Evolutionary conservation across 2,113 vertebrate species (phyloP).

Genomic region (Gyps fulvus): DNA sequence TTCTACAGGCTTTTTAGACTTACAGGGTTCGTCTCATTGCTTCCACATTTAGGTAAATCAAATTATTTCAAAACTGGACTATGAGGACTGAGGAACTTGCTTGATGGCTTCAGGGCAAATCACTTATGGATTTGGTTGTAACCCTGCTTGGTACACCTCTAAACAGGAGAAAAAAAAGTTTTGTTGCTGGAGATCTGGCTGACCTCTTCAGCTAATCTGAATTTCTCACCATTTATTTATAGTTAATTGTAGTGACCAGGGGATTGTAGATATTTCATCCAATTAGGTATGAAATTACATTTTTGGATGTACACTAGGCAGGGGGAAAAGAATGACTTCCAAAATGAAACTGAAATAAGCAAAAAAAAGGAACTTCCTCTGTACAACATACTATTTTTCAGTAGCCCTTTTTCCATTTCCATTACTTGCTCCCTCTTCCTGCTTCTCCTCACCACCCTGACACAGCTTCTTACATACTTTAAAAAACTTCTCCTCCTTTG

Average conservation of each 20-base stretch:
- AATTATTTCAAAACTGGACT: not conserved
- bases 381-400: rapidly evolving
- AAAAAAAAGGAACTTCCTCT: not conserved
- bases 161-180: not conserved
- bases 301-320: not conserved
- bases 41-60: not conserved
- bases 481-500: not conserved
- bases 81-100: not conserved
- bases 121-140: not conserved
- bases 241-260: not conserved
- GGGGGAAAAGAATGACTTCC: not conserved
- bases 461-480: not conserved
- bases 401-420: not conserved
- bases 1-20: not conserved
- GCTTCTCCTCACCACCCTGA: not conserved
- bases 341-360: not conserved
- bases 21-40: not conserved
- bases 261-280: not conserved
- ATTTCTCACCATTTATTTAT: conserved; percentile 8
- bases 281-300: not conserved
- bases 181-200: not conserved
- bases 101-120: not conserved
- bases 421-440: not conserved
- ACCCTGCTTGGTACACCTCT: not conserved
- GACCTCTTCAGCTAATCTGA: not conserved